Base-by-base conservation (phyloP, 1,140 invertebrate genomes). In the Tetramorium alpestre region DNA sequence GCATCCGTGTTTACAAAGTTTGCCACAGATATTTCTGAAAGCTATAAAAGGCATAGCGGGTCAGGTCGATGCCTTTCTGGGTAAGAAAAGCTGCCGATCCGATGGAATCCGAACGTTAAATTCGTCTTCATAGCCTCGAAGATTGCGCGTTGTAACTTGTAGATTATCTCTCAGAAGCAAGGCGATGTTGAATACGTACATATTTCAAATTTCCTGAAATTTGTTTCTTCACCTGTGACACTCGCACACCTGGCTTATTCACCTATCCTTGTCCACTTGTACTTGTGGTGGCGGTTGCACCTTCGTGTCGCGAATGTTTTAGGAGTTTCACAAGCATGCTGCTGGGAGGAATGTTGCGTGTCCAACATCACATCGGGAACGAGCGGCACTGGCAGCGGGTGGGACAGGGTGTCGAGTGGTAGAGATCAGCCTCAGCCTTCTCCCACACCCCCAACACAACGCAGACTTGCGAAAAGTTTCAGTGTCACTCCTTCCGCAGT, bases 31-130 rank as follows among this genome's bases (percentile, higher is more conserved):
- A 90, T 99, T 99, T 96, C 96, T 98, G 58, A 98, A 98, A 95
- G 98, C 99, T 11, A 99, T 99, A 96, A 98, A 98, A 95, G 99
- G 99, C 8, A 96, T 99, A 85, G 98, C 99, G 8, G 97, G 97
- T 56, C 97, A 99, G 93, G 98, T 99, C 13, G 99, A 99, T 96
- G 98, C 99, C 25, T 99, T 99, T 96, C 95, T 99, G 88, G 99
- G 99, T 99, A 96, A 96, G n/a, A 4, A 3, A 33, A 33, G 25
- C 6, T 33, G 11, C 60, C 8, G 5, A 49, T 33, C 10, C n/a
- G 38, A 0, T 22, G 22, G 33, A n/a, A 33, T 33, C 28, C 28
- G 2, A 33, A 64, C 16, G 44, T 75, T 44, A 13, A 76, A 38
- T 41, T 75, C 25, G 1, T 58, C 49, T 72, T 85, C 18, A 3